Percentiles rank a stretch among this genome's conserved stretches.
Evolutionary conservation across 1,140 invertebrate genomes (phyloP).

Genomic region (Euura saliciscinereae): DNA sequence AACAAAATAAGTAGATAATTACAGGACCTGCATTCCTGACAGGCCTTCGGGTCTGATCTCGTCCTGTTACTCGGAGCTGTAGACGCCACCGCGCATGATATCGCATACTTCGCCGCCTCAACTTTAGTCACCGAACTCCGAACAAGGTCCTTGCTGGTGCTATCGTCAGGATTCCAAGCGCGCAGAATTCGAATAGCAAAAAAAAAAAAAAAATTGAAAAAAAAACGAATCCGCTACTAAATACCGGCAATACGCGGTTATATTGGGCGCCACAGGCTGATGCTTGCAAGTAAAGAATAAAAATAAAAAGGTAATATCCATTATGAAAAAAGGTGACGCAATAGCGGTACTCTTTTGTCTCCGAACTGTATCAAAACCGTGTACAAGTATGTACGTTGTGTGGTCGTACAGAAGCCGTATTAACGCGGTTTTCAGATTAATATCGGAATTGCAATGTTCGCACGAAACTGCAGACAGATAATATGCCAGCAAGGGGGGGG

Average conservation of each 20-base stretch:
- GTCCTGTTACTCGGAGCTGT: neutral
- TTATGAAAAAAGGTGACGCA: constrained; percentile 2
- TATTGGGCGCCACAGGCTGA: neutral
- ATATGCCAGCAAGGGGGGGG: neutral
- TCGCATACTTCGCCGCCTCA: neutral
- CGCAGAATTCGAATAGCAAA: too few species aligned
- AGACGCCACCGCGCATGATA: neutral
- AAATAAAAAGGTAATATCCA: neutral
- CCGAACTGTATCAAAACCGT: neutral
- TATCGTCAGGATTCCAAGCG: too few species aligned
- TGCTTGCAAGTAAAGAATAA: neutral
- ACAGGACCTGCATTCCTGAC: constrained; percentile 45
- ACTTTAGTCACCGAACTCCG: neutral
- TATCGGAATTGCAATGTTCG: neutral
- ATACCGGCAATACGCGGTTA: neutral
- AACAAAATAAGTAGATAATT: constrained; percentile 55
- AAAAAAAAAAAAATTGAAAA: too few species aligned
- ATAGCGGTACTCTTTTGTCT: constrained; percentile 3
- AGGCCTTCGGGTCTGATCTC: constrained; percentile 20
- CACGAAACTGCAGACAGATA: neutral
- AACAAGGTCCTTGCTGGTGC: too few species aligned
- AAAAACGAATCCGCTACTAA: neutral
- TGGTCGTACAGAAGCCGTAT: neutral
- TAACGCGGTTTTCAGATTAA: neutral
- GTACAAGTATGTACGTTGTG: neutral